Evolutionary conservation across 2,113 vertebrate species (phyloP), one percentile per base, ranked within the genome.

Genomic region (Rhodinocichla rosea): DNA sequence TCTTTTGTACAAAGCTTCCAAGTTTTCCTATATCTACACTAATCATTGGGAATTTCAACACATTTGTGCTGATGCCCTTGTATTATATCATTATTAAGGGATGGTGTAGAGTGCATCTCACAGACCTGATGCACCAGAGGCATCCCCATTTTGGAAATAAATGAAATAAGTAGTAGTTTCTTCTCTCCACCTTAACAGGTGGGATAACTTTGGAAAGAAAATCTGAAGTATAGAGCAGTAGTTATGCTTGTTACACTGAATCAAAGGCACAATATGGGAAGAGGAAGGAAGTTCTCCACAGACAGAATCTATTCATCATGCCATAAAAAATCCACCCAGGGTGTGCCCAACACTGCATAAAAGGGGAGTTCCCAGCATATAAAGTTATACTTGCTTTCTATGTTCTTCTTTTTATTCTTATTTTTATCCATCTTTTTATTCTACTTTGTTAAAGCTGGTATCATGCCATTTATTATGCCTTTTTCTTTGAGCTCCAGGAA

Each of bases 261-360:
- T 68, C 62, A 91, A 68, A 73, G 30, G 32, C 15, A 9, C 2
- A 3, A 23, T 22, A 15, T 20, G 33, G 39, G 35, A 60, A 20
- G 27, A 80, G 13, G 24, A 81, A n/a, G 15, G 32, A 77, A 22
- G 7, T 3, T 81, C 26, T 81, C 45, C 17, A 19, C 6, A 49
- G 22, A 59, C 4, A 55, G 40, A 35, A 27, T 59, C 39, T 45
- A 4, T 87, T 21, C 27, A 44, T 39, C 0, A 0, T 47, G 11
- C 7, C 5, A 4, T 40, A 7, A 39, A 13, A 75, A 50, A 45
- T 23, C 6, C 30, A 81, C 13, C 7, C 22, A 77, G 18, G 2
- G 0, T 59, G 16, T 84, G 10, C 22, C 17, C 4, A 40, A 6
- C 30, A 27, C 33, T 64, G 15, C 49, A 50, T 13, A 24, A 65